Percentiles rank a stretch among this genome's conserved stretches.
Evolutionary conservation across 2,888 invertebrate species (phyloP).

Genomic region (Brachylomia viminalis): DNA sequence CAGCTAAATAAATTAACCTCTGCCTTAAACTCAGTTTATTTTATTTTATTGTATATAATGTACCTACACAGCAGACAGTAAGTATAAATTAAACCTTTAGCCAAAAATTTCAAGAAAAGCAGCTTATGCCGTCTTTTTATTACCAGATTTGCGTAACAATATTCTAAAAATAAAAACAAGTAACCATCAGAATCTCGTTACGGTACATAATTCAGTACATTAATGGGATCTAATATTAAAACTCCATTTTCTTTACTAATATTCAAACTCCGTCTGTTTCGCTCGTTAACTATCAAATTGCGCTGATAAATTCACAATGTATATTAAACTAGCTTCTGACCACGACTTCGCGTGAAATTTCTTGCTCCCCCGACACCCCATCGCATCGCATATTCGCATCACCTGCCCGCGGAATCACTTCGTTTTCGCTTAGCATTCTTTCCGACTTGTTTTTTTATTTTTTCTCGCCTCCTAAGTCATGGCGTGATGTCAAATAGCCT

Average conservation of each 20-base stretch:
- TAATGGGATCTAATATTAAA: slow-evolving; percentile 49
- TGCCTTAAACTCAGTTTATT: neutral
- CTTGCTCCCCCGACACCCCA: too few relatives aligned
- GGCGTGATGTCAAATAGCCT: too few relatives aligned
- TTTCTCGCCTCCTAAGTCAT: too few relatives aligned
- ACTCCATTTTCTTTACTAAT: slow-evolving; percentile 37
- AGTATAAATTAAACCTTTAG: neutral
- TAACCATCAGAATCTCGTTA: slow-evolving; percentile 52
- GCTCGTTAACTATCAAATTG: slow-evolving; percentile 41
- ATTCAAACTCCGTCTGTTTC: neutral
- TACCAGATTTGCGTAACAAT: neutral
- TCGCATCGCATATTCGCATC: too few relatives aligned
- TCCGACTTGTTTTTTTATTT: too few relatives aligned
- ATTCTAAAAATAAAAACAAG: slow-evolving; percentile 17
- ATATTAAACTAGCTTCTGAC: too few relatives aligned
- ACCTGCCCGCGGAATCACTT: too few relatives aligned
- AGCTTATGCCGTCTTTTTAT: neutral
- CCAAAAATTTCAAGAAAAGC: neutral
- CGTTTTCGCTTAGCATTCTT: too few relatives aligned
- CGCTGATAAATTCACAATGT: slow-evolving; percentile 2
- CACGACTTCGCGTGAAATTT: too few relatives aligned
- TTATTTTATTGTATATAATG: neutral
- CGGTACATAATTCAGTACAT: slow-evolving; percentile 24
- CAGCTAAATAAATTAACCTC: neutral
- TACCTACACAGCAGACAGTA: neutral